Conservation (phyloP, 1,140 invertebrate genomes). For the Macrobrachium nipponense region DNA sequence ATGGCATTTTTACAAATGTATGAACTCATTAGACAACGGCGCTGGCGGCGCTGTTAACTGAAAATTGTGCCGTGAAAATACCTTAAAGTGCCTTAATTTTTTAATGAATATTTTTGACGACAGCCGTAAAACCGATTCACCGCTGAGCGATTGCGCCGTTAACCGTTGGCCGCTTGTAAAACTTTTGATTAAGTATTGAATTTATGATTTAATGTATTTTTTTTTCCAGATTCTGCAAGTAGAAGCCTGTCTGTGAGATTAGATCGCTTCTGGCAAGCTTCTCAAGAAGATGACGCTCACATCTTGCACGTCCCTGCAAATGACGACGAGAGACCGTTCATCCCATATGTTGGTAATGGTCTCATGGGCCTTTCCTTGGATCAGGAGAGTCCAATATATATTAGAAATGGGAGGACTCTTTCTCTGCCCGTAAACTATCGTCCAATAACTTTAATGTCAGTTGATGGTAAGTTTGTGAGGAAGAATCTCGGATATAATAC, state of each 20-base stretch:
- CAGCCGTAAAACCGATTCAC: too few species aligned
- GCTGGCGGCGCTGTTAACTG: too few species aligned
- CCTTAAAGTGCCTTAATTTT: too few species aligned
- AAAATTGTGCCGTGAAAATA: too few species aligned
- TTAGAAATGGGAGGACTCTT: constrained; percentile 79
- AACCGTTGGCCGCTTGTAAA: too few species aligned
- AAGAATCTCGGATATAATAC: neutral
- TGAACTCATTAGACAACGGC: too few species aligned
- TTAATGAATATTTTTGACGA: too few species aligned
- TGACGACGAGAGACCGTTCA: constrained; percentile 66
- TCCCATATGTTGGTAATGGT: constrained; percentile 70
- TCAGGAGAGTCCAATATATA: constrained; percentile 76
- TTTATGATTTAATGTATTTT: neutral
- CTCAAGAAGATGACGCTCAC: constrained; percentile 42
- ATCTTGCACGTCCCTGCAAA: constrained; percentile 34
- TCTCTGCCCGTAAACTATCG: constrained; percentile 79
- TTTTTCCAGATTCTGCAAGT: constrained; percentile 43
- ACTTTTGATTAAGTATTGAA: too few species aligned
- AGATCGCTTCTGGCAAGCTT: constrained; percentile 43
- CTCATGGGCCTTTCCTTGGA: constrained; percentile 72
- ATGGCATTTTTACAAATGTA: too few species aligned
- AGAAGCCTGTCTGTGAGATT: constrained; percentile 38
- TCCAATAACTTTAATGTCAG: constrained; percentile 77
- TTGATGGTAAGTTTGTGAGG: constrained; percentile 67
- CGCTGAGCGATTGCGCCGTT: too few species aligned